Base-by-base conservation (phyloP, 35 echinoderm and acorn worm genomes). In the Chiridota heheva region DNA sequence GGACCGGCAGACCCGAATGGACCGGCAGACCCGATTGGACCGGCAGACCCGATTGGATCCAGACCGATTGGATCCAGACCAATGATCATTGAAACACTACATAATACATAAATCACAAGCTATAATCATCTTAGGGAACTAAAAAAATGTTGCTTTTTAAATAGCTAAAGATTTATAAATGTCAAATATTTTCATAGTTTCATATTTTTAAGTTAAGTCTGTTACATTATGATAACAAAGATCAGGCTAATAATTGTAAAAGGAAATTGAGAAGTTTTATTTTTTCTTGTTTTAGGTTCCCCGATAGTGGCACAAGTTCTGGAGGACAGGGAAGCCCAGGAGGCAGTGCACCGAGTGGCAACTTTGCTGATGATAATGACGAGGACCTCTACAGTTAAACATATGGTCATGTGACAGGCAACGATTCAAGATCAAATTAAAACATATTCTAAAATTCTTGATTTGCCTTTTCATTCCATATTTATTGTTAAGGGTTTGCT, bases 381-480 rank as follows among this genome's bases (percentile, higher is more conserved):
- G 67, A 71, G n/a, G 72, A 76, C 26, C 72, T 76, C 45, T 76
- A 76, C 45, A 53, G 37, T 17, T 76, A 71, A 27, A 42, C 32
- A 2, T 35, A 36, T 32, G 32, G 61, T 56, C 16, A 60, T 60
- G 57, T 27, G 33, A 31, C 5, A 7, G 33, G 58, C 32, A 65
- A 36, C 30, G 39, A 35, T 65, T 35, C 39, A 35, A 22, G 32
- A 65, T 65, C 61, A 16, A 17, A 36, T 30, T 65, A 17, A 35
- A 5, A n/a, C 22, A 36, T 65, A 15, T 36, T 16, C 20, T 22
- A 1, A 65, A 65, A 20, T 30, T 35, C 18, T 65, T 30, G 32
- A 65, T 65, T 35, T 65, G 32, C 32, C 39, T 65, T 18, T 24
- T 56, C 25, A 65, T 65, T 65, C 30, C 39, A 27, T 35, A 16